Base-by-base conservation (phyloP, 2,797 vertebrate genomes). In the Argyrosomus regius region DNA sequence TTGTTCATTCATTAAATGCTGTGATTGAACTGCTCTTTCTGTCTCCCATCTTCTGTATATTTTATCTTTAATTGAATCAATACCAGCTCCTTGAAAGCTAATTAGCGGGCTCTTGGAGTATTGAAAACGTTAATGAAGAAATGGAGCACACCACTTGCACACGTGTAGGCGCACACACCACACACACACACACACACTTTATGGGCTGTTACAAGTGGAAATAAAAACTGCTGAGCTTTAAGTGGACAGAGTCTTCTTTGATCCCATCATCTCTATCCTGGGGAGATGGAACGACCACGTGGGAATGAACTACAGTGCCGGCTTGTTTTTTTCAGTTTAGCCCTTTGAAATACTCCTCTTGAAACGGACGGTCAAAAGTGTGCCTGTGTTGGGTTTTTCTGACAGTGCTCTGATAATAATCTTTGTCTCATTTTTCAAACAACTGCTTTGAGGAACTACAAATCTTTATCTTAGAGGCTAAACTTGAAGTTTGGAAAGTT, bases 61-160 rank as follows among this genome's bases (percentile, higher is more conserved):
- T 90, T 90, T 84, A 93, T 90, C 91, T 82, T 80, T 90, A 91
- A 87, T 86, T 90, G 73, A 91, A 90, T 89, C 85, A 82, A 87
- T 83, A 79, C 60, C 58, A 66, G 78, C 76, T 88, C 82, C 77
- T 82, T 89, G 77, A 88, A 89, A 92, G 81, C 70, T 90, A 88
- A 93, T 93, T 87, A 92, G 61, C 45, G 78, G 57, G 58, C 63
- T 83, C 79, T 84, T 87, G 68, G 83, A 86, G 75, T 83, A 60
- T 22, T 77, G 22, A 69, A 91, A 84, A 83, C 56, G 68, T 53
- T 84, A 82, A 90, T 81, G 43, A 67, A 69, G 81, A 75, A 87
- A 83, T 28, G 17, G 54, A 81, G 80, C 73, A 24, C 63, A 67
- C 71, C 46, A 67, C 62, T 75, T 50, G 7, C 64, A 71, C 60